Evolutionary conservation across 2,113 vertebrate genomes (phyloP).

Genomic region (Corvus moneduloides): DNA sequence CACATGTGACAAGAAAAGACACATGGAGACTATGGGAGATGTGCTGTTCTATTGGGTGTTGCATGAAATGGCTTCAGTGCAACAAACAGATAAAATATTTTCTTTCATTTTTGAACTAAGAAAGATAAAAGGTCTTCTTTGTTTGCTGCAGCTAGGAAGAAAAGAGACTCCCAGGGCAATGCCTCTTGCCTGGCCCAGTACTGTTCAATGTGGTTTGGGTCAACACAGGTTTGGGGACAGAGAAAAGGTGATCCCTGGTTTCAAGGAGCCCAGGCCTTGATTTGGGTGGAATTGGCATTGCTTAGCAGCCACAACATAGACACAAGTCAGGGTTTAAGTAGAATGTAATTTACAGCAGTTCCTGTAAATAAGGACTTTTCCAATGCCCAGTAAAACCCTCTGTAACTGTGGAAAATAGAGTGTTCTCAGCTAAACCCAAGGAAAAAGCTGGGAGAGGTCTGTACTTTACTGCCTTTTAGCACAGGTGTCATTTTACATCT

Average conservation of each 20-base stretch:
- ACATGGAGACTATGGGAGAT: not conserved
- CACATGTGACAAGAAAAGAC: not conserved
- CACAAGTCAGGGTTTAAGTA: not conserved
- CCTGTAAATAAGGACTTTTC: not conserved
- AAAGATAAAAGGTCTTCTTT: not conserved
- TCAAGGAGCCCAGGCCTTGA: not conserved
- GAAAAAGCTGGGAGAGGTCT: not conserved
- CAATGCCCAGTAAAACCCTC: not conserved
- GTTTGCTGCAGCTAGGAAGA: not conserved
- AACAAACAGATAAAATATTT: not conserved
- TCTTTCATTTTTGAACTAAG: not conserved
- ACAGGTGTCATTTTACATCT: not conserved
- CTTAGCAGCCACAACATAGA: not conserved
- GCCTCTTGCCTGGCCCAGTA: not conserved
- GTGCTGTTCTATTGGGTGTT: not conserved
- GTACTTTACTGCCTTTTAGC: not conserved
- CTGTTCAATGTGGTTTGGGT: not conserved
- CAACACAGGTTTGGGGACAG: not conserved
- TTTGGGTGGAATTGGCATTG: not conserved
- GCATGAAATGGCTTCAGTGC: not conserved
- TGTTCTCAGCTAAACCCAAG: not conserved
- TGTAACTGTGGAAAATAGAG: not conserved
- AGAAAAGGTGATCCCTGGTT: not conserved
- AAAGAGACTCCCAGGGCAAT: not conserved
- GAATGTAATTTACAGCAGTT: not conserved